A percentile compares a stretch with the other conserved stretches of the same genome.
Evolutionary conservation across 2,113 vertebrate species (phyloP).

Genomic region (Epinephelus lanceolatus): DNA sequence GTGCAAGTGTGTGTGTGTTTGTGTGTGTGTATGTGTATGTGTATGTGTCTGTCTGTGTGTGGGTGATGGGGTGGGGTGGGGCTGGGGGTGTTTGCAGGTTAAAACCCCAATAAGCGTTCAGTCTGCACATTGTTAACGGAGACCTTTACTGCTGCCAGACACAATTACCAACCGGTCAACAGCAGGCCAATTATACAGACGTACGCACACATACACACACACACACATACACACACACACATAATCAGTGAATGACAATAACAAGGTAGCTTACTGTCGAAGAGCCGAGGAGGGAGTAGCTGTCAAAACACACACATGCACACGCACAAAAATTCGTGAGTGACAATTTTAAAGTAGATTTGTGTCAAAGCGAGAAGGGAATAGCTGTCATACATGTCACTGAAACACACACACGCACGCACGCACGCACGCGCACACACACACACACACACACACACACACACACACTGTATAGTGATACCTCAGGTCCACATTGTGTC

Average conservation of each 20-base stretch:
- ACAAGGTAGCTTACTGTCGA: slow-evolving; percentile 46
- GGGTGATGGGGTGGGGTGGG: too few species aligned
- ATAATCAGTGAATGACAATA: slow-evolving; percentile 36
- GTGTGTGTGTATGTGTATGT: slow-evolving; percentile 5
- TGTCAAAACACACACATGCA: slow-evolving; percentile 46
- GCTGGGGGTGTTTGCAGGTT: slow-evolving; percentile 41
- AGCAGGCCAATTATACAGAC: slow-evolving; percentile 57
- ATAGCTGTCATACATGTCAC: slow-evolving; percentile 42
- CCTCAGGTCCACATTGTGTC: slow-evolving; percentile 11
- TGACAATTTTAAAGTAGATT: slow-evolving; percentile 46
- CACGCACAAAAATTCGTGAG: slow-evolving; percentile 21
- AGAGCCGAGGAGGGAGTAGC: slow-evolving; percentile 34
- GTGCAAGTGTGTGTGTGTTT: background rate
- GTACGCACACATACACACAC: slow-evolving; percentile 10
- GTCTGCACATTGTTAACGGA: slow-evolving; percentile 46
- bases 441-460: background rate
- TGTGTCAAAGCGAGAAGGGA: slow-evolving; percentile 45
- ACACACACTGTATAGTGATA: background rate
- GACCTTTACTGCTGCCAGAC: slow-evolving; percentile 70
- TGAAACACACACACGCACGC: slow-evolving; percentile 19
- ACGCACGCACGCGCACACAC: background rate
- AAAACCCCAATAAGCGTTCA: slow-evolving; percentile 58
- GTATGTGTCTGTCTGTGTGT: background rate
- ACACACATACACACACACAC: slow-evolving; percentile 13
- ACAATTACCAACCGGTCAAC: slow-evolving; percentile 63